Conservation (phyloP, 2,113 vertebrate species). For the Daphoenositta chrysoptera region DNA sequence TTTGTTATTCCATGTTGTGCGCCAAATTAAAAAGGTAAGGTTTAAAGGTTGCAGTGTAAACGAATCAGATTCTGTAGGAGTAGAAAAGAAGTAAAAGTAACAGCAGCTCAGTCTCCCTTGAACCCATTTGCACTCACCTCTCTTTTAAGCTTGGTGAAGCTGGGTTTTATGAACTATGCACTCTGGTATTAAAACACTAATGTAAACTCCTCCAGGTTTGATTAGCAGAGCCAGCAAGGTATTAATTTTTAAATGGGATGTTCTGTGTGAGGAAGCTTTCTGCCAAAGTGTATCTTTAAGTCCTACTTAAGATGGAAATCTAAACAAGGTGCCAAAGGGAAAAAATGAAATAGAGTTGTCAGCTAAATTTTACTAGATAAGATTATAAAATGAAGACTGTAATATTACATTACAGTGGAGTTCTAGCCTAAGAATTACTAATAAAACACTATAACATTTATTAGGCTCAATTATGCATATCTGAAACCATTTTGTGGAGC, state of each 20-base stretch:
- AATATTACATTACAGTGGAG: not conserved
- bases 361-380: not conserved
- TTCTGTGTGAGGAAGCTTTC: not conserved
- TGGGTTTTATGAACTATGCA: not conserved
- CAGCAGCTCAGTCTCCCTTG: not conserved
- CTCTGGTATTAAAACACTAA: not conserved
- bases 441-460: constrained; percentile 13
- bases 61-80: not conserved
- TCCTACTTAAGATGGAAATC: not conserved
- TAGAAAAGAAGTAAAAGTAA: not conserved
- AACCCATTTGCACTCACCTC: not conserved
- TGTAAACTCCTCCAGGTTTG: constrained; percentile 1
- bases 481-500: not conserved
- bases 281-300: not conserved
- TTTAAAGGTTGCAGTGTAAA: not conserved
- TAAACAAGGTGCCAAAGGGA: constrained; percentile 28
- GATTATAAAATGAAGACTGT: not conserved
- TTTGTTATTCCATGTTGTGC: not conserved
- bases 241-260: constrained; percentile 1
- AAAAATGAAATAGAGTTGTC: not conserved
- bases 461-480: not conserved
- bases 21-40: not conserved
- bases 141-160: not conserved
- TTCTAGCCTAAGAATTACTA: not conserved
- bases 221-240: not conserved